Conservation (phyloP, 1,140 invertebrate species). For the Ostrea denselamellosa region DNA sequence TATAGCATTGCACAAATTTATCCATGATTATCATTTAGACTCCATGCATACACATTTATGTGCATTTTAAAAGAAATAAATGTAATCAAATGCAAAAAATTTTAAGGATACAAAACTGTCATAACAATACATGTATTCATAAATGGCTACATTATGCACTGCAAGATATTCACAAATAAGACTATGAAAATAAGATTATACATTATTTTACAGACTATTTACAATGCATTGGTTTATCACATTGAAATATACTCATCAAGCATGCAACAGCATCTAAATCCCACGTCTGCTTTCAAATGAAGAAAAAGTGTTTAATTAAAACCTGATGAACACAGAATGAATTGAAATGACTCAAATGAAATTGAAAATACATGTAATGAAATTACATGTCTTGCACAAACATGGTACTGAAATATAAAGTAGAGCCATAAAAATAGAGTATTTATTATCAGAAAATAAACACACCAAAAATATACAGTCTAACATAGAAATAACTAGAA, state of each 20-base stretch:
- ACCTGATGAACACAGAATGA: not conserved
- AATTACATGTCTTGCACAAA: not conserved
- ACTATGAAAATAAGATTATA: not conserved
- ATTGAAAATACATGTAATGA: not conserved
- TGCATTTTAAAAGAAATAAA: too few species aligned
- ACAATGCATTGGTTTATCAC: not conserved
- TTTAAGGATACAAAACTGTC: too few species aligned
- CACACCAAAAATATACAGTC: not conserved
- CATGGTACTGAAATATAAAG: not conserved
- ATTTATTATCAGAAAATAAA: conserved; percentile 4
- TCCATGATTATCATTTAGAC: too few species aligned
- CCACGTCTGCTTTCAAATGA: not conserved
- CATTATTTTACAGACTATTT: not conserved
- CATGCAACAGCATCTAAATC: not conserved
- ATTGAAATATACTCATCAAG: not conserved
- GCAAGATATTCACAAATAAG: not conserved
- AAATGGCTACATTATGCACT: not conserved
- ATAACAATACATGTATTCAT: too few species aligned
- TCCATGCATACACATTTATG: too few species aligned
- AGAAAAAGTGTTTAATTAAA: not conserved
- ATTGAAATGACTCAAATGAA: not conserved
- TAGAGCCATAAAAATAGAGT: not conserved
- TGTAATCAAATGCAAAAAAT: too few species aligned
- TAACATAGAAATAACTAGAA: not conserved
- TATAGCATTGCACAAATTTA: too few species aligned